Base-by-base conservation (phyloP, 2,797 vertebrate species). In the Eospalax fontanierii region DNA sequence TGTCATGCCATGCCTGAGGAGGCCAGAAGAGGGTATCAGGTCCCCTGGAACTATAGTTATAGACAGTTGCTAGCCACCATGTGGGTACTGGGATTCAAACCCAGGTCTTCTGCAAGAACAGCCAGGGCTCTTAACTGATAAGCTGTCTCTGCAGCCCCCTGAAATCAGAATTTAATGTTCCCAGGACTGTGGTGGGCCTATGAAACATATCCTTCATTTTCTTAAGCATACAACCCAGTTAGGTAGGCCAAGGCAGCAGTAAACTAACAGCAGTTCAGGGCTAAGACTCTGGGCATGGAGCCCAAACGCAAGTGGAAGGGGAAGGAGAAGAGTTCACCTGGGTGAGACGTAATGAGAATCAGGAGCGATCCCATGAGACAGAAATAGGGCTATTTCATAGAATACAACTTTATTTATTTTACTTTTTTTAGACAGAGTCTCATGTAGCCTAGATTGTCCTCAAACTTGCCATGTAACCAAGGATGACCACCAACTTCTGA, bases 341-440 rank as follows among this genome's bases (percentile, higher is more conserved):
- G 68, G 40, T n/a, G 43, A 89, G 78, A 22, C 81, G 57, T 5
- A 26, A 70, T 19, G 18, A 92, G 21, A 33, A 78, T 21, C 3
- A 30, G 57, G 80, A 43, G 30, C 73, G 24, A 43, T 26, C 59
- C 66, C 3, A 33, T 28, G 24, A 83, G 75, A 38, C n/a, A 68
- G 79, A 93, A 90, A 82, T 28, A 43, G 73, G 22, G 43, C 38
- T 78, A 79, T 83, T 92, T 89, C 50, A 76, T 80, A 85, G 46
- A 70, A 54, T 12, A 24, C 54, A 24, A 22, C 24, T 71, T 85
- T 71, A 14, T 54, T 54, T 4, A 6, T n/a, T 33, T 78, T 0
- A 22, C 57, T 57, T 4, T 18, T 78, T 63, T 82, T 30, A 57
- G 66, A 85, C 28, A 6, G 14, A 9, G 54, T 71, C 66, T 54